These are phyloP conservation scores for Drepana arcuata DNA, from an alignment of 1,140 invertebrate genomes.

Conservation along the genomic window DNA sequence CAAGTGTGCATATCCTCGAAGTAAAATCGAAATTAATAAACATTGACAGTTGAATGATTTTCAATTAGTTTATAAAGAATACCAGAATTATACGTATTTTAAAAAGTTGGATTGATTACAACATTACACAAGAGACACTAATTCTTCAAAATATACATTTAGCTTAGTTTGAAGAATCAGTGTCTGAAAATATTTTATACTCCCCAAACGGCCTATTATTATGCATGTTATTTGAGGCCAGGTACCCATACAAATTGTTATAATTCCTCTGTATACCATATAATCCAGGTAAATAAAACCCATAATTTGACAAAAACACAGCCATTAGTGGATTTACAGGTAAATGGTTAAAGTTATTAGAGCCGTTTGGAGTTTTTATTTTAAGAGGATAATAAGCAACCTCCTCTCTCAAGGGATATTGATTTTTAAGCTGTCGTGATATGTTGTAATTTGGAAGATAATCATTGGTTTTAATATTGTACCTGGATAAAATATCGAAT, in stretches of 20 bases:
- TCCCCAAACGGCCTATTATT: constrained; percentile 76
- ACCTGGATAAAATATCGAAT: constrained; percentile 32
- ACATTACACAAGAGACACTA: too few relatives aligned
- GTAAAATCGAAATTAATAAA: too few relatives aligned
- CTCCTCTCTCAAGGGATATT: constrained; percentile 13
- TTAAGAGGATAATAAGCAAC: too few relatives aligned
- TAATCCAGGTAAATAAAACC: constrained; percentile 67
- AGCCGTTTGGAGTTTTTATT: constrained; percentile 22
- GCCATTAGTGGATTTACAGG: constrained; percentile 73
- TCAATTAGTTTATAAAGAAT: too few relatives aligned
- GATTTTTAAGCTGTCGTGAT: constrained; percentile 23
- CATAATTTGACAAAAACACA: constrained; percentile 75
- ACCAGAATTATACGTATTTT: too few relatives aligned
- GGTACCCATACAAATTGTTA: constrained; percentile 73
- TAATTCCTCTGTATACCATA: constrained; percentile 45
- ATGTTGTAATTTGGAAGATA: constrained; percentile 35
- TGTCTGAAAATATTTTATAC: constrained; percentile 70
- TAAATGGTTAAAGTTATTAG: constrained; percentile 72
- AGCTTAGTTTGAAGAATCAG: constrained; percentile 35
- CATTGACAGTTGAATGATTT: too few relatives aligned
- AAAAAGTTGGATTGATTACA: too few relatives aligned
- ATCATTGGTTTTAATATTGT: constrained; percentile 40
- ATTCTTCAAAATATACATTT: too few relatives aligned
- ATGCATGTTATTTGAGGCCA: constrained; percentile 75
- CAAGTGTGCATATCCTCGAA: too few relatives aligned